A percentile compares a stretch with the other conserved stretches of the same genome.
Evolutionary conservation across 2,888 invertebrate genomes (phyloP).

Genomic region (Anodontia alba): DNA sequence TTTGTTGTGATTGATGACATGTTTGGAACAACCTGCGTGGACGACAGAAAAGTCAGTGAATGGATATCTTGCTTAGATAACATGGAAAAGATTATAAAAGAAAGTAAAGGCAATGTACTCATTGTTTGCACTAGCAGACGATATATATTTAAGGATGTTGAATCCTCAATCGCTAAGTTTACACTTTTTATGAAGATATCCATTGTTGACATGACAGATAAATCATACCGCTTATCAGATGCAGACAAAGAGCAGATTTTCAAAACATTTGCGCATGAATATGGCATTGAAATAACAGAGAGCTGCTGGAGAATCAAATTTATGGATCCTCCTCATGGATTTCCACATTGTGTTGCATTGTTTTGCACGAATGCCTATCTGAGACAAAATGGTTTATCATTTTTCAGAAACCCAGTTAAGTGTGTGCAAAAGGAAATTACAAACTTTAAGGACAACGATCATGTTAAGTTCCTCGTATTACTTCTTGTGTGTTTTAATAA

Average conservation of each 20-base stretch:
- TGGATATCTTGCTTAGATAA: background rate
- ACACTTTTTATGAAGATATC: background rate
- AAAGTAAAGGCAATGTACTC: background rate
- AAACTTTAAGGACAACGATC: background rate
- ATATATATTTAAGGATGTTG: background rate
- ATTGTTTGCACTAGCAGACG: background rate
- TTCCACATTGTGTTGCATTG: slow-evolving; percentile 1
- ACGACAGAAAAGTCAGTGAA: background rate
- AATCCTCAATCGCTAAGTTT: background rate
- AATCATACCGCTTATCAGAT: no score
- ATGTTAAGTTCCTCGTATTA: background rate
- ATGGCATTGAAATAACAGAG: background rate
- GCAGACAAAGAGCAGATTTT: background rate
- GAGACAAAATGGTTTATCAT: background rate
- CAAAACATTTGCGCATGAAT: background rate
- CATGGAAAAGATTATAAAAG: background rate
- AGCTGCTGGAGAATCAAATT: background rate
- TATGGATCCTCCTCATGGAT: background rate
- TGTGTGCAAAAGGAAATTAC: background rate
- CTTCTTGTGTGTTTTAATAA: background rate
- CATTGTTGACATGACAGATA: background rate
- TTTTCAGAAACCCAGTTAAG: background rate
- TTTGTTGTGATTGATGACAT: background rate
- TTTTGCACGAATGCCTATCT: background rate
- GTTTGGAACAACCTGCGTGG: background rate